phyloP scores from a whole-genome alignment of 2,113 vertebrate genomes.

The Panthera uncia region DNA sequence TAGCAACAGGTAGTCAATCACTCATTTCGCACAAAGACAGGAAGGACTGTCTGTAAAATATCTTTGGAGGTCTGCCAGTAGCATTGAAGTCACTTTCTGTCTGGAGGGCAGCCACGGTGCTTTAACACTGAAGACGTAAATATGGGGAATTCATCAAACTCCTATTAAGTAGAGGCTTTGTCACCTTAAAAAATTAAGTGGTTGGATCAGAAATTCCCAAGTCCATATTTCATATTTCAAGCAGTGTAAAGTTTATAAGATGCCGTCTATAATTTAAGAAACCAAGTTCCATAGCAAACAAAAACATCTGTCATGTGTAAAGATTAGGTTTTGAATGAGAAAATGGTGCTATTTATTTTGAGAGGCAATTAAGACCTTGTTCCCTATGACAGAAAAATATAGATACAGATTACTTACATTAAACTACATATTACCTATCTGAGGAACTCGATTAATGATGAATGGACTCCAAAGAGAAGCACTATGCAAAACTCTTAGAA shows the following conservation, averaged over 20 bases:
- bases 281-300: slow-evolving; percentile 60
- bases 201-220: slow-evolving; percentile 49
- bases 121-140: slow-evolving; percentile 56
- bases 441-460: slow-evolving; percentile 50
- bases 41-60: slow-evolving; percentile 58
- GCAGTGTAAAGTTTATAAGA: slow-evolving; percentile 48
- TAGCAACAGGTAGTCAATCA: slow-evolving; percentile 49
- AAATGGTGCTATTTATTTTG: slow-evolving; percentile 69
- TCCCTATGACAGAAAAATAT: slow-evolving; percentile 55
- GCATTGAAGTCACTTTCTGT: slow-evolving; percentile 72
- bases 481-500: not conserved
- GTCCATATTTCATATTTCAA: slow-evolving; percentile 58
- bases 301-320: slow-evolving; percentile 76
- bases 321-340: slow-evolving; percentile 73
- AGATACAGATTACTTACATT: slow-evolving; percentile 49
- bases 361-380: slow-evolving; percentile 72
- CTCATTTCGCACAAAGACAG: slow-evolving; percentile 30
- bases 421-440: slow-evolving; percentile 46
- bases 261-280: slow-evolving; percentile 73
- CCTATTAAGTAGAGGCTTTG: not conserved
- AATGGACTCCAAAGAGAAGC: slow-evolving; percentile 25
- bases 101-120: slow-evolving; percentile 75
- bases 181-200: slow-evolving; percentile 53
- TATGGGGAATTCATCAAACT: slow-evolving; percentile 47
- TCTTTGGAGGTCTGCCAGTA: slow-evolving; percentile 71